Evolutionary conservation across 1,140 invertebrate genomes (phyloP).

Genomic region (Hypothenemus hampei): DNA sequence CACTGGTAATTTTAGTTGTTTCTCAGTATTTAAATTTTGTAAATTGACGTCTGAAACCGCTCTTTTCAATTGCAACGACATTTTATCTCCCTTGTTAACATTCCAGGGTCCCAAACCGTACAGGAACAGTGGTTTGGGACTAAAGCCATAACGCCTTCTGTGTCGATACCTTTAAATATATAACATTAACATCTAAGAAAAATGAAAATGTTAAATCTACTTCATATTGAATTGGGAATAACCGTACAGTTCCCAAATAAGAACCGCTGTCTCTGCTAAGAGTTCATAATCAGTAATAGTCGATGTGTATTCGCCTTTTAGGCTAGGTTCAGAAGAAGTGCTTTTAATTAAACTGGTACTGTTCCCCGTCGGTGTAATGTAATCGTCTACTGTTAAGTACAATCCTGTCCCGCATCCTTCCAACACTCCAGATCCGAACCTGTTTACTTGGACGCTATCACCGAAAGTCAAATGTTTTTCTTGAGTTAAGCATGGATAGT

Average conservation of each 20-base stretch:
- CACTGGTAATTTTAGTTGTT: slow-evolving; percentile 44
- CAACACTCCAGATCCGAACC: slow-evolving; percentile 48
- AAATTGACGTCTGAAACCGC: slow-evolving; percentile 46
- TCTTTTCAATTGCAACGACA: slow-evolving; percentile 46
- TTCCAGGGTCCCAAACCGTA: slow-evolving; percentile 50
- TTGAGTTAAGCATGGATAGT: slow-evolving; percentile 3
- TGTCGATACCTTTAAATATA: slow-evolving; percentile 16
- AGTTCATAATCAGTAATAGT: slow-evolving; percentile 29
- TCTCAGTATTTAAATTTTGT: slow-evolving; percentile 38
- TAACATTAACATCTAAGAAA: too few species aligned
- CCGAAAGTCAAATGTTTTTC: slow-evolving; percentile 22
- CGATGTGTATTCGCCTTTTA: too few species aligned
- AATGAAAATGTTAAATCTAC: too few species aligned
- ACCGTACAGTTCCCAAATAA: slow-evolving; percentile 35
- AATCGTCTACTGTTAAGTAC: slow-evolving; percentile 30
- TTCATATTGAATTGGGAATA: too few species aligned
- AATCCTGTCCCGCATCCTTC: slow-evolving; percentile 49
- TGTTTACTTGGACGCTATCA: slow-evolving; percentile 33
- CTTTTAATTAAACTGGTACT: neutral
- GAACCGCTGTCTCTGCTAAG: slow-evolving; percentile 33
- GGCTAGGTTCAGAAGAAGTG: neutral
- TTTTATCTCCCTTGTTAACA: slow-evolving; percentile 46
- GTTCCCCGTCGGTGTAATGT: slow-evolving; percentile 16
- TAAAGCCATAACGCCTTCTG: slow-evolving; percentile 46
- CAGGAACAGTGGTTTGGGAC: slow-evolving; percentile 47